Evolutionary conservation across 2,797 vertebrate species (phyloP), one percentile per base, ranked within the genome.

Genomic region (Pipistrellus pygmaeus): DNA sequence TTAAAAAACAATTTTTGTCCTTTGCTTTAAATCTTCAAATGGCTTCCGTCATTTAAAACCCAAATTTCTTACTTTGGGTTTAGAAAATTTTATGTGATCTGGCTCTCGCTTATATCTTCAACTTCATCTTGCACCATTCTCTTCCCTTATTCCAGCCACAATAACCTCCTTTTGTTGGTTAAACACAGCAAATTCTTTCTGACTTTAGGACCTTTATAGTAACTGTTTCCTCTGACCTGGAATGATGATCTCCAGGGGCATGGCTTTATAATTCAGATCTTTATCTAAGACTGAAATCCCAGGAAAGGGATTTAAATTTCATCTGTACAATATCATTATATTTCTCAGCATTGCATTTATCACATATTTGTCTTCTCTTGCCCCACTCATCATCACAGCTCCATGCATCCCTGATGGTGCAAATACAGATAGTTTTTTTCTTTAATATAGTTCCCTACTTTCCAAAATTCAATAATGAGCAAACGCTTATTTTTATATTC

Each of bases 1-100:
- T 87, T 46, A 84, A 93, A 93, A 85, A 85, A 51, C 23, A 72
- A 88, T 69, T 66, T 57, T 25, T 80, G 51, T 46, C 60, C 8
- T 92, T 60, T 76, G 51, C 30, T 86, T 86, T 75, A 85, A 93
- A 85, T n/a, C 12, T 21, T 89, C n/a, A 64, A 88, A 41, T 53
- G 32, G 57, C 32, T 69, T 88, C 21, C 46, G 32, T 80, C 55
- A 88, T 27, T 87, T 87, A 87, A 57, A 91, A 93, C 66, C 41
- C 23, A 18, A 91, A 83, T 23, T 72, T 73, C 17, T 78, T 48
- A 84, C 55, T 86, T 15, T 30, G 62, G 32, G 32, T 27, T 73
- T 93, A 75, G 27, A 84, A 76, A 90, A n/a, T 83, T 62, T 83
- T 72, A 68, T 62, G 60, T 82, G 44, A 85, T 94, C 44, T 66